These are phyloP conservation scores for Lepilemur septentrionalis DNA, from an alignment of 2,797 vertebrate species.

Conservation along the genomic window DNA sequence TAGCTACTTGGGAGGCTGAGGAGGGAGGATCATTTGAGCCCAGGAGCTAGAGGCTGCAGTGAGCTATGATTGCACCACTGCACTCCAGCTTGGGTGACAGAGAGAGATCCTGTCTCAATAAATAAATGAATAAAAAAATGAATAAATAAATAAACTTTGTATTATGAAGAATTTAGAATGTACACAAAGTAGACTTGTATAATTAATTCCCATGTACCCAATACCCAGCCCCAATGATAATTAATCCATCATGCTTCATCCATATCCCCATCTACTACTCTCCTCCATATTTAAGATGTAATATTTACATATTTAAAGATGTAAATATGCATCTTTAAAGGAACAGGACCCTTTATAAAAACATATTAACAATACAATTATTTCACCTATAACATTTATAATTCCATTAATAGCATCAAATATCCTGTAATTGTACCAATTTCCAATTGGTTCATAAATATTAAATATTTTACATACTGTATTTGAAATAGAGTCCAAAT, in stretches of 20 bases:
- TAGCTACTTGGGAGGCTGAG: background rate
- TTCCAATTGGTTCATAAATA: background rate
- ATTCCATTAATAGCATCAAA: background rate
- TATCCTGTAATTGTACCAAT: background rate
- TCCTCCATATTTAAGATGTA: background rate
- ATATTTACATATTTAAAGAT: background rate
- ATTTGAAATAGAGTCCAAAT: slow-evolving; percentile 3
- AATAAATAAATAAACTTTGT: background rate
- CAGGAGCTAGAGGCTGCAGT: background rate
- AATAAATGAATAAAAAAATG: background rate
- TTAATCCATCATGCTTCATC: background rate
- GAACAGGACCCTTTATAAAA: background rate
- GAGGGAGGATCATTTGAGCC: background rate
- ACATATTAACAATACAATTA: background rate
- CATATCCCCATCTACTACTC: background rate
- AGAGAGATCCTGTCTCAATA: background rate
- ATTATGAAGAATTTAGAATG: background rate
- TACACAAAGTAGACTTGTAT: background rate
- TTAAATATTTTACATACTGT: background rate
- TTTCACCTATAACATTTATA: background rate
- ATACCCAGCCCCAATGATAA: background rate
- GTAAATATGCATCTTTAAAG: background rate
- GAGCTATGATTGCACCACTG: background rate
- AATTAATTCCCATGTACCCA: background rate
- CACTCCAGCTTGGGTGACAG: background rate